A percentile compares a stretch with the other conserved stretches of the same genome.
These are phyloP conservation scores for Caracal caracal DNA, from an alignment of 2,113 vertebrate genomes.

Conservation along the genomic window DNA sequence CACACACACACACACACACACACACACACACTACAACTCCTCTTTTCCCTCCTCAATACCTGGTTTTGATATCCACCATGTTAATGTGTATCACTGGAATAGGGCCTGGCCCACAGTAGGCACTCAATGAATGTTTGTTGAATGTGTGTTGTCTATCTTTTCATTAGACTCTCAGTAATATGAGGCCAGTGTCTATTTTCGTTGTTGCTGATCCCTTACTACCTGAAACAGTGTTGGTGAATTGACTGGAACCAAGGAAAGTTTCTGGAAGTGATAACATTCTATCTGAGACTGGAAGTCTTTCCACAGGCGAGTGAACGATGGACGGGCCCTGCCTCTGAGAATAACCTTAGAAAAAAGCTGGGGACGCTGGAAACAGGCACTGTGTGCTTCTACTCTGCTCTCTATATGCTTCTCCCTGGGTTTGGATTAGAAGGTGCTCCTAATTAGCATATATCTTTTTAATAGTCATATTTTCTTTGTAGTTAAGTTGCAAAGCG, in stretches of 20 bases:
- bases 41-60: fast-evolving
- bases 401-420: not conserved
- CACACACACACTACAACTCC: not conserved
- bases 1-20: not conserved
- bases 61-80: not conserved
- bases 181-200: not conserved
- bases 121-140: not conserved
- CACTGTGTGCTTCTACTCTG: not conserved
- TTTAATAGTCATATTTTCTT: slow-evolving; percentile 7
- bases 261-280: not conserved
- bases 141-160: not conserved
- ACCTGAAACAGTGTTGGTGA: not conserved
- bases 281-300: not conserved
- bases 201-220: not conserved
- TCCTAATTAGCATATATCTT: slow-evolving; percentile 20
- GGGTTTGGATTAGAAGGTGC: not conserved
- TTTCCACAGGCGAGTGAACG: not conserved
- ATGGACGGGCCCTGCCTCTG: not conserved
- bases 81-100: not conserved
- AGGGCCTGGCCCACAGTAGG: not conserved
- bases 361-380: not conserved
- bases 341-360: not conserved
- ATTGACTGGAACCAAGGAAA: not conserved
- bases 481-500: slow-evolving; percentile 48
- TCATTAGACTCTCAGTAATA: not conserved